phyloP scores from a whole-genome alignment of 2,888 invertebrate genomes.

The Cephalotes varians region DNA sequence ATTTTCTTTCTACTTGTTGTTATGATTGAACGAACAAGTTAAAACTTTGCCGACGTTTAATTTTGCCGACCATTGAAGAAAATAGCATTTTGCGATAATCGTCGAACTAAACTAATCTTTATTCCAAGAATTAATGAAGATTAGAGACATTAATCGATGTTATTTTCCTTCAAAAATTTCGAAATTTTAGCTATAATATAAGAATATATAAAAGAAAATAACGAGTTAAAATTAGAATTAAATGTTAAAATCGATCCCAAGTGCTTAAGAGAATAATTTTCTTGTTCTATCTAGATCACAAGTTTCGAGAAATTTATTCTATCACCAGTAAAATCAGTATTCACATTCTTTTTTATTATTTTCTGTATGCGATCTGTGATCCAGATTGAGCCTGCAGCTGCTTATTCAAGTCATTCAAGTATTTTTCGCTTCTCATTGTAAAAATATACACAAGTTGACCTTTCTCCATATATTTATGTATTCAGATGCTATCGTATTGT shows the following conservation, averaged over 20 bases:
- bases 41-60: background rate
- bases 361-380: background rate
- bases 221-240: constrained; percentile 4
- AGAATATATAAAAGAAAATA: background rate
- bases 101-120: background rate
- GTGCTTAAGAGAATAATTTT: background rate
- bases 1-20: background rate
- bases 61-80: background rate
- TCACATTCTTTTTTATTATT: constrained; percentile 7
- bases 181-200: background rate
- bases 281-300: background rate
- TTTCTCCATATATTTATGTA: constrained; percentile 13
- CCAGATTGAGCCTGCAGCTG: constrained; percentile 19
- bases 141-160: background rate
- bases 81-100: background rate
- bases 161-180: background rate
- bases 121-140: background rate
- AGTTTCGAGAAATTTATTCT: background rate
- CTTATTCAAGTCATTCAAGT: background rate
- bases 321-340: background rate
- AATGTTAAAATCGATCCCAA: background rate
- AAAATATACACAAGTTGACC: constrained; percentile 12
- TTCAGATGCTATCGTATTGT: constrained; percentile 22
- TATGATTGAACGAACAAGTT: background rate
- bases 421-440: constrained; percentile 1